These are phyloP conservation scores for Amphipoea oculea DNA, from an alignment of 2,888 invertebrate genomes.

Conservation along the genomic window DNA sequence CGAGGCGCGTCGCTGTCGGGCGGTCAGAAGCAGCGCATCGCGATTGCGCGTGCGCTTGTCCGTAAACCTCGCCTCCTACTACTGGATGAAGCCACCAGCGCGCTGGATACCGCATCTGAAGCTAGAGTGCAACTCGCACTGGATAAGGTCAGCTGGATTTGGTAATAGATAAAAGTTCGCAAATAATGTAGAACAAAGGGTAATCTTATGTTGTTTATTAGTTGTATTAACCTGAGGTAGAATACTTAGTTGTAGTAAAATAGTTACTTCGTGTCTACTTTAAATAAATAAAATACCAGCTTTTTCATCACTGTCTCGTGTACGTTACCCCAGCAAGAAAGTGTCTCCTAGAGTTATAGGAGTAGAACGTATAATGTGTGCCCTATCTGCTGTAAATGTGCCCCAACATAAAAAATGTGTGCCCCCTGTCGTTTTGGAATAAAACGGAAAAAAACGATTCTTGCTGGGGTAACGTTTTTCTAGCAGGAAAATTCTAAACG, in stretches of 20 bases:
- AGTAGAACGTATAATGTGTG: too few relatives aligned
- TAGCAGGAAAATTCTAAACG: too few relatives aligned
- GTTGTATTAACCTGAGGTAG: background rate
- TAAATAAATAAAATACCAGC: background rate
- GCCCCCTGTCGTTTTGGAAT: too few relatives aligned
- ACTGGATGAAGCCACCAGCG: slow-evolving; percentile 92
- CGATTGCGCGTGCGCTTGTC: slow-evolving; percentile 92
- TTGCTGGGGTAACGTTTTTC: too few relatives aligned
- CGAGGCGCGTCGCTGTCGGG: slow-evolving; percentile 91
- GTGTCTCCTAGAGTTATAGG: too few relatives aligned
- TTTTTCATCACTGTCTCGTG: background rate
- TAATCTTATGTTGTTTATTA: background rate
- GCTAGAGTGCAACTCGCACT: slow-evolving; percentile 77
- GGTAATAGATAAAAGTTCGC: background rate
- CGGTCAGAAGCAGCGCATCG: slow-evolving; percentile 93
- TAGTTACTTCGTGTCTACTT: background rate
- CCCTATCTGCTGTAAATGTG: too few relatives aligned
- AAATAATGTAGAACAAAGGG: background rate
- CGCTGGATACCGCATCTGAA: slow-evolving; percentile 92
- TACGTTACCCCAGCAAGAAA: too few relatives aligned
- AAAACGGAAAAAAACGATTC: too few relatives aligned
- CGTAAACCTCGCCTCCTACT: slow-evolving; percentile 90
- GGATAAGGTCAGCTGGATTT: slow-evolving; percentile 63
- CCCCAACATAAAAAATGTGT: too few relatives aligned
- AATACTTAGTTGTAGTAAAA: too few relatives aligned